Conservation (phyloP, 2,888 invertebrate species). For the Ligdia adustata region DNA sequence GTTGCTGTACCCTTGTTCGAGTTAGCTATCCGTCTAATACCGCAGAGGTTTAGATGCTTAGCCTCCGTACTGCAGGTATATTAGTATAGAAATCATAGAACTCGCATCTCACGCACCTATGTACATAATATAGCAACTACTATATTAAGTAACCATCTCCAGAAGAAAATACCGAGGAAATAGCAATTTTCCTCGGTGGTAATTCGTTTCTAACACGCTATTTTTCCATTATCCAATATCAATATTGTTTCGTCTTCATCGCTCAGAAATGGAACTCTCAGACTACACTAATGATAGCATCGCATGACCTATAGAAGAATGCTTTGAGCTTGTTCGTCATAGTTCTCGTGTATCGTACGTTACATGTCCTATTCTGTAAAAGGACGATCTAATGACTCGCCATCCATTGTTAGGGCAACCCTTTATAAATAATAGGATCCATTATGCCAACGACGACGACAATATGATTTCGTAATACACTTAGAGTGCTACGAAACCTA, state of each 20-base stretch:
- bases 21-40: conserved; percentile 26
- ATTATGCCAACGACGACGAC: conserved; percentile 10
- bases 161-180: conserved; percentile 71
- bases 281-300: conserved; percentile 73
- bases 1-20: conserved; percentile 28
- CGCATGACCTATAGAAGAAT: conserved; percentile 59
- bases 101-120: conserved; percentile 26
- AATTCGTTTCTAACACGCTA: conserved; percentile 75
- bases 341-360: conserved; percentile 22
- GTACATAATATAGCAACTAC: conserved; percentile 44
- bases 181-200: conserved; percentile 71
- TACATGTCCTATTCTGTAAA: conserved; percentile 10
- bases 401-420: conserved; percentile 10
- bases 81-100: conserved; percentile 30
- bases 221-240: conserved; percentile 81
- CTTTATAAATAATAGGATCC: conserved; percentile 13
- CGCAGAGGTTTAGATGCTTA: conserved; percentile 30
- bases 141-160: conserved; percentile 56
- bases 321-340: conserved; percentile 24
- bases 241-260: conserved; percentile 81
- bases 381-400: conserved; percentile 11
- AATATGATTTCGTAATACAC: conserved; percentile 14
- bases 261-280: conserved; percentile 65
- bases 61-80: conserved; percentile 20
- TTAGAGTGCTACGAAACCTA: conserved; percentile 16